These are phyloP conservation scores for Alviniconcha marisindica DNA, from an alignment of 1,140 invertebrate species.

Conservation along the genomic window DNA sequence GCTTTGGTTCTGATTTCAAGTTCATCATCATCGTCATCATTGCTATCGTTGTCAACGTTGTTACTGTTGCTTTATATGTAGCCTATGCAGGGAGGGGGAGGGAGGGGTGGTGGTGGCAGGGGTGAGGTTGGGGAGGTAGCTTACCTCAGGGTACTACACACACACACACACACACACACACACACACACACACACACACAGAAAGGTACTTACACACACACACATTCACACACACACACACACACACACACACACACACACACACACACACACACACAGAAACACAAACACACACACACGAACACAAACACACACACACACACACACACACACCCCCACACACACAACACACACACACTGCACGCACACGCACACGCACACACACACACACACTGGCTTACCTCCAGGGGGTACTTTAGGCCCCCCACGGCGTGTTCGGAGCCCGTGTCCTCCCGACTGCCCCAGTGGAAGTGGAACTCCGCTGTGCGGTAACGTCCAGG, in stretches of 20 bases:
- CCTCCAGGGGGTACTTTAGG: constrained; percentile 56
- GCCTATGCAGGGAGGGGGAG: too few relatives aligned
- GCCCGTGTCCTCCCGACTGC: constrained; percentile 51
- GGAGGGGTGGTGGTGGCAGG: too few relatives aligned
- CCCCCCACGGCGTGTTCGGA: constrained; percentile 63
- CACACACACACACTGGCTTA: constrained; percentile 31
- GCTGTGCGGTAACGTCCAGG: constrained; percentile 49
- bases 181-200: not conserved
- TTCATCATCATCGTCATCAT: too few relatives aligned
- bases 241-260: not conserved
- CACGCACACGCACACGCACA: too few relatives aligned
- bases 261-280: not conserved
- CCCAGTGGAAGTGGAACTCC: constrained; percentile 69
- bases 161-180: too few relatives aligned
- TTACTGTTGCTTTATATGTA: too few relatives aligned
- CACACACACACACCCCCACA: not conserved
- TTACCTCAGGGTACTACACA: not conserved
- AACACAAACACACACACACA: not conserved
- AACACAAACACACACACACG: too few relatives aligned
- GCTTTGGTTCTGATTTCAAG: too few relatives aligned
- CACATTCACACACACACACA: not conserved
- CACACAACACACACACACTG: not conserved
- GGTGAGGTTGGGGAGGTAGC: not conserved
- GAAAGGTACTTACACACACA: not conserved
- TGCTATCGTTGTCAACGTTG: too few relatives aligned